Base-by-base conservation (phyloP, 2,888 invertebrate species). In the Acronicta leporina region DNA sequence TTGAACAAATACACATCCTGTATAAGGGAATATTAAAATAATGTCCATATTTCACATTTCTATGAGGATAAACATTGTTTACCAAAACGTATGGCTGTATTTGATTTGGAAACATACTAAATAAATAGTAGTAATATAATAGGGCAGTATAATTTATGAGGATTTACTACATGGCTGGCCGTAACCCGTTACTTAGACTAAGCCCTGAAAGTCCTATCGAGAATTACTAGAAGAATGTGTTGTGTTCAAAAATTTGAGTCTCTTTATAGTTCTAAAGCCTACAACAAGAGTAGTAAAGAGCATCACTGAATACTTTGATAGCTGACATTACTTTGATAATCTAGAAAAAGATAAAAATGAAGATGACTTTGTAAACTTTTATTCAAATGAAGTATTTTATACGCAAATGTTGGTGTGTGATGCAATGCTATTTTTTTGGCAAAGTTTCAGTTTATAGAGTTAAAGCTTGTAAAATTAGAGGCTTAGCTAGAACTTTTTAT, bases 181-280 rank as follows among this genome's bases (percentile, higher is more conserved):
- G 33, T 66, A 54, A 63, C 42, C 50, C 51, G 38, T 66, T 52
- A 63, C 42, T 66, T 52, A 56, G 58, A 41, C 46, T 42, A 51
- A 65, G 57, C 62, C 54, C 53, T 15, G 52, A 53, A 73, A 69
- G 69, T 62, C 53, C 47, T 64, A 57, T 53, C 68, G 16, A 30
- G 54, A 47, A 58, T 63, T 38, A 38, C n/a, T 38, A 60, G 48
- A 68, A 55, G 55, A 53, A 50, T 57, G n/a, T 68, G 44, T 62
- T 71, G 49, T 63, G 42, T 57, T 45, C 57, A 53, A 33, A 60
- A 58, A 61, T 63, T 54, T 54, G 63, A 48, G 57, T 68, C 63
- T 68, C 73, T 68, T 51, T 62, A 62, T 33, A 53, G 50, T 54
- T 73, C 56, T 63, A 57, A 62, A 73, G 67, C 71, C 67, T 72